Conservation (phyloP, 2,888 invertebrate species). For the Eurytoma adleriae region DNA sequence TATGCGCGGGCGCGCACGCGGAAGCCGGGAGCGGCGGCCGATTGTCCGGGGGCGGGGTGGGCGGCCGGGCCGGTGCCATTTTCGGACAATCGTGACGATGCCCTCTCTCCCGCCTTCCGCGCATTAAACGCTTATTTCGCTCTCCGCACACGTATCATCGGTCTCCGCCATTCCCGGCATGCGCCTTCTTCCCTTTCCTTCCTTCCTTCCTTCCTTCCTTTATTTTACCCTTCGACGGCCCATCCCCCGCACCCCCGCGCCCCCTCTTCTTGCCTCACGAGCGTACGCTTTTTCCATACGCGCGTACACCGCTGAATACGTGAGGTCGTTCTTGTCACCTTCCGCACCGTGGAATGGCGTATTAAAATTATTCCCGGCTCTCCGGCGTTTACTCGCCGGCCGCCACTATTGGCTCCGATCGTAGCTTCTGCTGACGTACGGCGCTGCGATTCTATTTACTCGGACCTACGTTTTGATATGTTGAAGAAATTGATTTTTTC, state of each 20-base stretch:
- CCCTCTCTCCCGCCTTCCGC: conserved; percentile 17
- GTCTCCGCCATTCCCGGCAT: conserved; percentile 48
- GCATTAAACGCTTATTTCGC: conserved; percentile 69
- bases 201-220: conserved; percentile 26
- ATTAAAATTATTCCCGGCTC: conserved; percentile 41
- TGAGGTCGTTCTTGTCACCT: conserved; percentile 47
- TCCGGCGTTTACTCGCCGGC: neutral
- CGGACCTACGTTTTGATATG: too few relatives aligned
- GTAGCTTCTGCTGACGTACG: too few relatives aligned
- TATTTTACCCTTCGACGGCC: conserved; percentile 50
- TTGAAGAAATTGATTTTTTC: too few relatives aligned
- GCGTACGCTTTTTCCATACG: conserved; percentile 32
- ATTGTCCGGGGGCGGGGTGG: conserved; percentile 51
- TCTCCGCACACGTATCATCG: conserved; percentile 68
- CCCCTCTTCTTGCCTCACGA: conserved; percentile 23
- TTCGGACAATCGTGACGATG: conserved; percentile 67
- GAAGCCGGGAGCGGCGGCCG: conserved; percentile 57
- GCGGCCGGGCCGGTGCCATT: conserved; percentile 62
- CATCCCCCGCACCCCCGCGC: conserved; percentile 8
- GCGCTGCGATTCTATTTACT: too few relatives aligned
- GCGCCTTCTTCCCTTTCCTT: conserved; percentile 33
- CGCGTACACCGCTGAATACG: conserved; percentile 28
- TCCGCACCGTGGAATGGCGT: neutral
- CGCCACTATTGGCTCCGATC: neutral
- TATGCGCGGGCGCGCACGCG: conserved; percentile 15